A percentile compares a stretch with the other conserved stretches of the same genome.
phyloP scores from a whole-genome alignment of 2,888 invertebrate species.

The Lottia scabra region DNA sequence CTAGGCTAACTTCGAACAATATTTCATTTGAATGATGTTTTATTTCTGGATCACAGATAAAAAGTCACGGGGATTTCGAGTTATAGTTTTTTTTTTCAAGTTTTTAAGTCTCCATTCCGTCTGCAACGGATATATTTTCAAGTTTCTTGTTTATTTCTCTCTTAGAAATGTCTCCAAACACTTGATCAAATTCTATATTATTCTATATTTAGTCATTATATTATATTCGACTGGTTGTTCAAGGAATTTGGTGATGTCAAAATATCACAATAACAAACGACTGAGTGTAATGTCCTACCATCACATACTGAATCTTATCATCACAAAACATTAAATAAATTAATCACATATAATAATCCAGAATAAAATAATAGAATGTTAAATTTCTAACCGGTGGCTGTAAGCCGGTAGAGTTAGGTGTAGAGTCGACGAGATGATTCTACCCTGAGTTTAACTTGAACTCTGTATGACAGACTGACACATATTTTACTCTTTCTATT shows the following conservation, averaged over 20 bases:
- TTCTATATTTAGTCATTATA: no score
- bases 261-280: no score
- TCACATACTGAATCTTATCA: no score
- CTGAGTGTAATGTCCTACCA: no score
- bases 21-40: neutral
- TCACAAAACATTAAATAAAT: no score
- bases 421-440: conserved; percentile 25
- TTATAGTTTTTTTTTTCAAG: neutral
- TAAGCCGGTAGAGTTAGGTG: neutral
- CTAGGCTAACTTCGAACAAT: conserved; percentile 6
- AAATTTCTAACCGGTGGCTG: neutral
- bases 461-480: conserved; percentile 56
- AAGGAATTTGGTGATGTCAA: no score
- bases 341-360: neutral
- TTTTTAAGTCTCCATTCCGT: conserved; percentile 16
- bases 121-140: conserved; percentile 14
- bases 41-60: neutral
- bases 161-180: neutral
- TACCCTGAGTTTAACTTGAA: conserved; percentile 33
- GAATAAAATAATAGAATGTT: neutral
- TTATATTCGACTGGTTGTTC: no score
- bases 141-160: neutral
- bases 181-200: no score
- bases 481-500: conserved; percentile 42
- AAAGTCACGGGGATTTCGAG: neutral